A percentile compares a stretch with the other conserved stretches of the same genome.
These are phyloP conservation scores for Sinodicranocentrus sp. DNA, from an alignment of 2,888 invertebrate genomes.

Conservation along the genomic window DNA sequence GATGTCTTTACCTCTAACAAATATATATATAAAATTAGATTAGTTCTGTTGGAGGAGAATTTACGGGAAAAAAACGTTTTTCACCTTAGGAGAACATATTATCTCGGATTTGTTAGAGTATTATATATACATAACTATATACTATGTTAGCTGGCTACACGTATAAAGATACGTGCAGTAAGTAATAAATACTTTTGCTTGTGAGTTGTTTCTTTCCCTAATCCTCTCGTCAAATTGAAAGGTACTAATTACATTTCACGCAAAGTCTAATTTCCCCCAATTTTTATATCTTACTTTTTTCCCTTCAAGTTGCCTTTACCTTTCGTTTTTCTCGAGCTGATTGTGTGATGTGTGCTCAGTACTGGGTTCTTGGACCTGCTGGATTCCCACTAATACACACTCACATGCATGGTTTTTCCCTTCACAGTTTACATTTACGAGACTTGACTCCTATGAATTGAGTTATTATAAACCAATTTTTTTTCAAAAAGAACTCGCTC, in stretches of 20 bases:
- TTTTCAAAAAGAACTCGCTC: conserved; percentile 71
- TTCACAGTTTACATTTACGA: too few species aligned
- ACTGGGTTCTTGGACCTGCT: too few species aligned
- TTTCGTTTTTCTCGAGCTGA: neutral
- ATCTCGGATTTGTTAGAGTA: too few species aligned
- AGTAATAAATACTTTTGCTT: conserved; percentile 53
- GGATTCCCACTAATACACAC: too few species aligned
- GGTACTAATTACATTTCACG: conserved; percentile 77
- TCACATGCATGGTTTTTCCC: too few species aligned
- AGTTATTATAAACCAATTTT: conserved; percentile 77
- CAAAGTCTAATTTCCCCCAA: conserved; percentile 76
- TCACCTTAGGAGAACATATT: too few species aligned
- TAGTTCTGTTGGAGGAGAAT: neutral
- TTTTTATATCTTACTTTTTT: conserved; percentile 57
- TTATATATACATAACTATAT: too few species aligned
- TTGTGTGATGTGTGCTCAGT: conserved; percentile 1
- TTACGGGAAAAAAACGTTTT: too few species aligned
- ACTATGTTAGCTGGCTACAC: too few species aligned
- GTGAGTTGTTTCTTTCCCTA: conserved; percentile 66
- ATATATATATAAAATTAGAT: conserved; percentile 17
- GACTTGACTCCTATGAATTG: conserved; percentile 71
- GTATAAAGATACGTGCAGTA: conserved; percentile 21
- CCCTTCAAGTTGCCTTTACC: neutral
- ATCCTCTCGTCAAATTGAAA: conserved; percentile 77
- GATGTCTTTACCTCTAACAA: neutral